Evolutionary conservation across 2,113 vertebrate species (phyloP).

Genomic region (Agelaius phoeniceus): DNA sequence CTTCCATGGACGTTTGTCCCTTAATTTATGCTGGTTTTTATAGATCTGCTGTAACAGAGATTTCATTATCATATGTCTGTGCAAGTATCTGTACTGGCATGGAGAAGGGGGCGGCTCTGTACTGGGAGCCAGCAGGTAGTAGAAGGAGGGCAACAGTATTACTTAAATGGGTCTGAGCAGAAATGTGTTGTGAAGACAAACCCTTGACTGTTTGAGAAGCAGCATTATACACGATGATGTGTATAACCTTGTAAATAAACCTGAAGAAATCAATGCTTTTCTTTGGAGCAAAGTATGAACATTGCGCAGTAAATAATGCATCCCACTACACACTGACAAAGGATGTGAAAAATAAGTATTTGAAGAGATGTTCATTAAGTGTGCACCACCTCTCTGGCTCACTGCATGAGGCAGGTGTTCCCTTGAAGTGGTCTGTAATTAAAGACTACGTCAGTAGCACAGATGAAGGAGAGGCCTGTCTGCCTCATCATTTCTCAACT

Average conservation of each 20-base stretch:
- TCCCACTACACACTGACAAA: not conserved
- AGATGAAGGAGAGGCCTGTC: constrained; percentile 25
- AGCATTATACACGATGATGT: not conserved
- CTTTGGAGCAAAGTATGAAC: not conserved
- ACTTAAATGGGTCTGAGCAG: not conserved
- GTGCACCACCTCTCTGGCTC: not conserved
- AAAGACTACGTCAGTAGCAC: not conserved
- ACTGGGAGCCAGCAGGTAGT: not conserved
- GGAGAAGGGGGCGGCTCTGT: not conserved
- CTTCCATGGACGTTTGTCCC: not conserved
- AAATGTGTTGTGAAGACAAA: not conserved
- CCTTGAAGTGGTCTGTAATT: constrained; percentile 54
- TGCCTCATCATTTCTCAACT: not conserved
- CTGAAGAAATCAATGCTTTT: not conserved
- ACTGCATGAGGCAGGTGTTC: constrained; percentile 8
- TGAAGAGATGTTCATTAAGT: constrained; percentile 8
- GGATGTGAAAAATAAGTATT: not conserved
- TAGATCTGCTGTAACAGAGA: not conserved
- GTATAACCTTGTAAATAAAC: not conserved
- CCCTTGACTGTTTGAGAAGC: not conserved
- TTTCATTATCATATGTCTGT: not conserved
- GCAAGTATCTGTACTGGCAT: not conserved
- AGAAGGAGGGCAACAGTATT: not conserved
- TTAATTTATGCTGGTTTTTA: not conserved
- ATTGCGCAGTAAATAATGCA: not conserved